Evolutionary conservation across 2,888 invertebrate species (phyloP).

Genomic region (Pterostichus madidus): DNA sequence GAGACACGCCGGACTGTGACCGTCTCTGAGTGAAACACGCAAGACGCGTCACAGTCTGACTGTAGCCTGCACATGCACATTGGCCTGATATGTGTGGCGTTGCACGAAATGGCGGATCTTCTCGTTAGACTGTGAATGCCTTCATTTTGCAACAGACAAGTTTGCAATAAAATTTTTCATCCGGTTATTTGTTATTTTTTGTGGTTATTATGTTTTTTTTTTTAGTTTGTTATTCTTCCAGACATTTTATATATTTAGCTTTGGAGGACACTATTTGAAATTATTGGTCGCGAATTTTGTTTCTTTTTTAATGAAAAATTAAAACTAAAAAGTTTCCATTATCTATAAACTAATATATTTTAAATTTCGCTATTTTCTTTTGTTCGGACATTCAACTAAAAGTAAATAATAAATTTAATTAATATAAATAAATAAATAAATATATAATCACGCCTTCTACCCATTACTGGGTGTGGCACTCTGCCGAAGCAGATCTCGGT

Average conservation of each 20-base stretch:
- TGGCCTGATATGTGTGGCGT: constrained; percentile 64
- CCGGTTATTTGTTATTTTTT: constrained; percentile 64
- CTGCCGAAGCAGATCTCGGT: too few species aligned
- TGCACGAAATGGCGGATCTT: constrained; percentile 61
- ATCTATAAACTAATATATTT: neutral
- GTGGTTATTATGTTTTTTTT: constrained; percentile 56
- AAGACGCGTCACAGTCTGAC: constrained; percentile 25
- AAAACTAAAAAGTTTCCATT: neutral
- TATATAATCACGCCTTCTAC: too few species aligned
- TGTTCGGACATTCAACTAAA: too few species aligned
- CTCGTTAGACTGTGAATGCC: constrained; percentile 66
- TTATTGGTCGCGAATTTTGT: neutral
- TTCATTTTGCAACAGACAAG: constrained; percentile 66
- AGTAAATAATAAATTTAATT: too few species aligned
- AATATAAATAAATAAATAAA: too few species aligned
- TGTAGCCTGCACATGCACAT: constrained; percentile 44
- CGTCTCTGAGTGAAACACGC: neutral
- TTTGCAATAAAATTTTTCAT: constrained; percentile 65
- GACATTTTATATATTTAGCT: constrained; percentile 27
- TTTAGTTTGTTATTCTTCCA: constrained; percentile 49
- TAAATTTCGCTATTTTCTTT: too few species aligned
- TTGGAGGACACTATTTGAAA: neutral
- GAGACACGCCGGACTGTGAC: constrained; percentile 51
- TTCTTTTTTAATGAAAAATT: neutral
- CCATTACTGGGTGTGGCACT: too few species aligned